These are phyloP conservation scores for Heliconius melpomene DNA, from an alignment of 1,140 invertebrate species.

Conservation along the genomic window DNA sequence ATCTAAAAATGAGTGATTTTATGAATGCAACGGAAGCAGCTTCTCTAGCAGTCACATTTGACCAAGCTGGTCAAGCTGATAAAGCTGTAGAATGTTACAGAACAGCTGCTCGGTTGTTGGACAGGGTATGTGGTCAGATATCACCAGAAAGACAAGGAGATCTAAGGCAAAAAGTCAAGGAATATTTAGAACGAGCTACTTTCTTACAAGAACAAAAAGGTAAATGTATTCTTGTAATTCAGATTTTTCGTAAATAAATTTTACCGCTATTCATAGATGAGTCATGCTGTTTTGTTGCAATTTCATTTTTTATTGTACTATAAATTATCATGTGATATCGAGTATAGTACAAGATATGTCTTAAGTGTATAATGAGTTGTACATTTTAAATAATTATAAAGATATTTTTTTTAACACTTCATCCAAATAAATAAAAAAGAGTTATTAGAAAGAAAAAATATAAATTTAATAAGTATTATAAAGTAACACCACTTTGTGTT, in stretches of 20 bases:
- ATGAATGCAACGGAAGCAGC: constrained; percentile 68
- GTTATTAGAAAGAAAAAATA: no score
- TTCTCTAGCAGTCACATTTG: constrained; percentile 67
- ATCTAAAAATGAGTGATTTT: constrained; percentile 66
- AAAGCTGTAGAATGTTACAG: constrained; percentile 76
- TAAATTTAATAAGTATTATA: neutral
- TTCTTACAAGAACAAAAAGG: constrained; percentile 67
- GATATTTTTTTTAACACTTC: neutral
- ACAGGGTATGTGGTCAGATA: constrained; percentile 56
- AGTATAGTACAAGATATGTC: neutral
- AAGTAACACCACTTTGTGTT: constrained; percentile 15
- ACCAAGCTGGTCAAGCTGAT: constrained; percentile 62
- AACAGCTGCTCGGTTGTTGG: constrained; percentile 64
- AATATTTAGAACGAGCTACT: constrained; percentile 67
- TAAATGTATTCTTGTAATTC: constrained; percentile 27
- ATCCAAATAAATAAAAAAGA: no score
- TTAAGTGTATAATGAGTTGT: neutral
- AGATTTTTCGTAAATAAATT: neutral
- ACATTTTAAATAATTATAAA: no score
- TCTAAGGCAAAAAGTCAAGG: constrained; percentile 61
- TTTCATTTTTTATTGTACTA: neutral
- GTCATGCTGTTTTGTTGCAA: constrained; percentile 22
- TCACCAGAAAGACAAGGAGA: constrained; percentile 58
- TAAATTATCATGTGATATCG: neutral
- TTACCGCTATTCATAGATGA: constrained; percentile 17